Base-by-base conservation (phyloP, 2,888 invertebrate species). In the Sarcophaga caerulescens region DNA sequence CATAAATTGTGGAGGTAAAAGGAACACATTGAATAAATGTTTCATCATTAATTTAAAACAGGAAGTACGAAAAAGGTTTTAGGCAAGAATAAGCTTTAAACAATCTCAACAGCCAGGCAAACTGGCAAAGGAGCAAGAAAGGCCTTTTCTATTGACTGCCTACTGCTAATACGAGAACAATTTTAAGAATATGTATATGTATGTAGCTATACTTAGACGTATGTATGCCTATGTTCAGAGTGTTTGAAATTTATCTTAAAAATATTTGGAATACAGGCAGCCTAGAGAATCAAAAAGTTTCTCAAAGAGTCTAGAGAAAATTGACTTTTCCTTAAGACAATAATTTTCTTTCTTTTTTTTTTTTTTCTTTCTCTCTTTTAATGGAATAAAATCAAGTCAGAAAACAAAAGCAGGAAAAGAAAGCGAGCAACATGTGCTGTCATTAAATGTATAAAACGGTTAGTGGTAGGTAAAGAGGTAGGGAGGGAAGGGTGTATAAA, bases 401-500 rank as follows among this genome's bases (percentile, higher is more conserved):
- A 60, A 60, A 35, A 35, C 35, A 35, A 17, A n/a, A 60, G n/a
- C 21, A 21, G 19, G 19, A 63, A 69, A 57, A 70, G 45, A 47
- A 81, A 25, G 45, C 23, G 60, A 75, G 86, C 84, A 86, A 86
- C 86, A 86, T 86, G 84, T 86, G 86, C 75, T 86, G 74, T 66
- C 47, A 44, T 65, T n/a, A 17, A 57, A 57, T 35, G 2, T 35
- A 35, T 35, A 35, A 35, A 35, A 35, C 35, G 0, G 35, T 35
- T 35, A 35, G 35, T 10, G 35, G 1, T 35, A 1, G 35, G 8
- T 35, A 35, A 2, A 35, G 10, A 35, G 2, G 0, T 10, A 35
- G 35, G 8, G 2, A 35, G 4, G 4, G 14, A 17, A 17, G n/a
- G 23, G 63, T 63, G 68, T 62, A 35, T 10, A 35, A 35, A 35